Evolutionary conservation across 2,113 vertebrate genomes (phyloP).

Genomic region (Pimephales promelas): DNA sequence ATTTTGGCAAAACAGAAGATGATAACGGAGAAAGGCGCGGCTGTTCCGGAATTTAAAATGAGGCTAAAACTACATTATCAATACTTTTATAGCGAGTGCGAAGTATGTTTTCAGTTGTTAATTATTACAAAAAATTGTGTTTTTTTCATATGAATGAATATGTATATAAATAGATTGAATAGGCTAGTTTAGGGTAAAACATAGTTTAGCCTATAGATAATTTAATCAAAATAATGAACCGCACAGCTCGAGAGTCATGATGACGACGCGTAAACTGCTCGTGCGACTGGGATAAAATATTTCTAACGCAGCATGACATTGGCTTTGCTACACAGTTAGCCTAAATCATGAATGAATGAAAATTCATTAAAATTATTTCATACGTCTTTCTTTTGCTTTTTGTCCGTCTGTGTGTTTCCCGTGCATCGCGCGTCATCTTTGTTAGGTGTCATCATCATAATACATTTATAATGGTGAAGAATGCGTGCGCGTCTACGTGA

Average conservation of each 20-base stretch:
- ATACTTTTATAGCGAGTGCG: neutral
- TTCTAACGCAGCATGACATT: neutral
- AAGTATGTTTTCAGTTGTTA: too few relatives aligned
- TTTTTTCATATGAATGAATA: too few relatives aligned
- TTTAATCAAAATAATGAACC: neutral
- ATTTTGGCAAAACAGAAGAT: neutral
- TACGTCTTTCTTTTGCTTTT: neutral
- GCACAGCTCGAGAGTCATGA: neutral
- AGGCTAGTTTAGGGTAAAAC: neutral
- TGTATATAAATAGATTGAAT: neutral
- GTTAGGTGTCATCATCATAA: neutral
- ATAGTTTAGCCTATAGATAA: neutral
- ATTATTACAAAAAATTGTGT: too few relatives aligned
- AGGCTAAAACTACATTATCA: neutral
- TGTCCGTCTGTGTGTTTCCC: neutral
- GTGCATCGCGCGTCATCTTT: neutral
- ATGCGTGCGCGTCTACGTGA: conserved; percentile 60
- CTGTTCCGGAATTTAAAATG: neutral
- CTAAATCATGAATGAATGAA: neutral
- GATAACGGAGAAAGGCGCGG: neutral
- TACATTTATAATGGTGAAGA: neutral
- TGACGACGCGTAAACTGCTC: conserved; percentile 2
- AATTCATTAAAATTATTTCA: neutral
- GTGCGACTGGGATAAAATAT: neutral
- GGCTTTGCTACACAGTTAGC: neutral